These are phyloP conservation scores for Chelmon rostratus DNA, from an alignment of 2,797 vertebrate genomes.

Conservation along the genomic window DNA sequence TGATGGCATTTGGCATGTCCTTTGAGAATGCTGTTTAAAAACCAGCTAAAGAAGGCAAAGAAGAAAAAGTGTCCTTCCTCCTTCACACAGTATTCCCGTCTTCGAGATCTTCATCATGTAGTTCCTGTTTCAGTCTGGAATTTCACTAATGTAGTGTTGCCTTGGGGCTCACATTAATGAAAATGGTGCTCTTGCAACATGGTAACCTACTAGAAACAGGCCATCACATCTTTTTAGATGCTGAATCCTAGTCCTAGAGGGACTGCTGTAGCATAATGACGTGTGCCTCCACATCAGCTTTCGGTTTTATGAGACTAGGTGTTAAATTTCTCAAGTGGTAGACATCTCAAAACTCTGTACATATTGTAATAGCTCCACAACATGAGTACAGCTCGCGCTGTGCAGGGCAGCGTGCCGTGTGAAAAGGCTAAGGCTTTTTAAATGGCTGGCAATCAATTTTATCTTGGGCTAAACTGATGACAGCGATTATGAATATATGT, in stretches of 20 bases:
- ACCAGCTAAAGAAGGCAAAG: slow-evolving; percentile 43
- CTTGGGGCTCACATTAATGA: slow-evolving; percentile 57
- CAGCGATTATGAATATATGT: slow-evolving; percentile 51
- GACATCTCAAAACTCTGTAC: slow-evolving; percentile 57
- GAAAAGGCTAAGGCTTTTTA: slow-evolving; percentile 53
- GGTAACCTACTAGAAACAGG: slow-evolving; percentile 55
- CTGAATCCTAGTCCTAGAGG: slow-evolving; percentile 31
- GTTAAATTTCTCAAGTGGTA: slow-evolving; percentile 58
- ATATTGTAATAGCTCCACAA: slow-evolving; percentile 40
- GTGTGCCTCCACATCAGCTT: slow-evolving; percentile 25
- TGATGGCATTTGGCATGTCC: slow-evolving; percentile 75
- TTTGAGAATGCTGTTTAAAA: slow-evolving; percentile 65
- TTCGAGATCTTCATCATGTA: slow-evolving; percentile 53
- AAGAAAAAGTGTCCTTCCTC: slow-evolving; percentile 4
- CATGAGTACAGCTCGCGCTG: slow-evolving; percentile 28
- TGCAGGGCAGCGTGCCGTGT: slow-evolving; percentile 11
- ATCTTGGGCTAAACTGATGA: slow-evolving; percentile 42
- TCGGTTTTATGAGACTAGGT: slow-evolving; percentile 53
- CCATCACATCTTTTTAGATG: slow-evolving; percentile 51
- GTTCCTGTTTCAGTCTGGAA: slow-evolving; percentile 40
- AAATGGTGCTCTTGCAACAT: slow-evolving; percentile 49
- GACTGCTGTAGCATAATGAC: slow-evolving; percentile 52
- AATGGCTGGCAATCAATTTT: slow-evolving; percentile 59
- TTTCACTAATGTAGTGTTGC: slow-evolving; percentile 50
- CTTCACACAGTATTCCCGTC: slow-evolving; percentile 20